Conservation (phyloP, 2,888 invertebrate genomes). For the Leptinotarsa rubiginosa region DNA sequence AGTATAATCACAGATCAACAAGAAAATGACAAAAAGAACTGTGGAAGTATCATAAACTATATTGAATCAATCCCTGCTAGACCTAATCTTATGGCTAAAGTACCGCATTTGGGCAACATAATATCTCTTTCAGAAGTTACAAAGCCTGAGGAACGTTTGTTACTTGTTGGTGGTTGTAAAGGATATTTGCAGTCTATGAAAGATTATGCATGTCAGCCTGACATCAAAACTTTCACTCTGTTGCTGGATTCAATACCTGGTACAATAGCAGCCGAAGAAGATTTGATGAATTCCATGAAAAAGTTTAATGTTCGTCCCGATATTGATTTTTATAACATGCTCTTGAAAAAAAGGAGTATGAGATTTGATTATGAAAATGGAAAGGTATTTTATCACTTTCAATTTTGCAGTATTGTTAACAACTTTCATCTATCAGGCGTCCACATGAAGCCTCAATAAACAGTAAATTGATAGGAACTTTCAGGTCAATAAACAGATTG, state of each 20-base stretch:
- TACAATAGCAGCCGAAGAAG: slow-evolving; percentile 75
- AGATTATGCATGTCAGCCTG: slow-evolving; percentile 74
- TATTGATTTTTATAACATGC: slow-evolving; percentile 85
- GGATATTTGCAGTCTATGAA: slow-evolving; percentile 84
- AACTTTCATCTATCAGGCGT: not conserved
- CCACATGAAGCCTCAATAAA: too few species aligned
- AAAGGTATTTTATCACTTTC: slow-evolving; percentile 56
- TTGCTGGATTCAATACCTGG: slow-evolving; percentile 80
- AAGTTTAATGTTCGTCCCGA: slow-evolving; percentile 75
- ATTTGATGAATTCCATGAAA: slow-evolving; percentile 74
- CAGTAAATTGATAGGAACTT: too few species aligned
- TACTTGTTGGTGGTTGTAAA: slow-evolving; percentile 82
- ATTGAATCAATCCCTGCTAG: slow-evolving; percentile 50
- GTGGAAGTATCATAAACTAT: not conserved
- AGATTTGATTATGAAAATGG: slow-evolving; percentile 78
- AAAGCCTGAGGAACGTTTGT: slow-evolving; percentile 75
- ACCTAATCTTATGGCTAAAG: slow-evolving; percentile 76
- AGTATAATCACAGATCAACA: too few species aligned
- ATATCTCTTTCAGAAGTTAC: slow-evolving; percentile 71
- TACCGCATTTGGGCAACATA: slow-evolving; percentile 73
- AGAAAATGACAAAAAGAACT: too few species aligned
- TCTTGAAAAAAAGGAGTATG: slow-evolving; percentile 84
- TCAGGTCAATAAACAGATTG: too few species aligned
- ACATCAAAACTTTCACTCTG: slow-evolving; percentile 83
- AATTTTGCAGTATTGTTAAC: not conserved